Conservation (phyloP, 2,797 vertebrate species). For the Brachymystax lenok region DNA sequence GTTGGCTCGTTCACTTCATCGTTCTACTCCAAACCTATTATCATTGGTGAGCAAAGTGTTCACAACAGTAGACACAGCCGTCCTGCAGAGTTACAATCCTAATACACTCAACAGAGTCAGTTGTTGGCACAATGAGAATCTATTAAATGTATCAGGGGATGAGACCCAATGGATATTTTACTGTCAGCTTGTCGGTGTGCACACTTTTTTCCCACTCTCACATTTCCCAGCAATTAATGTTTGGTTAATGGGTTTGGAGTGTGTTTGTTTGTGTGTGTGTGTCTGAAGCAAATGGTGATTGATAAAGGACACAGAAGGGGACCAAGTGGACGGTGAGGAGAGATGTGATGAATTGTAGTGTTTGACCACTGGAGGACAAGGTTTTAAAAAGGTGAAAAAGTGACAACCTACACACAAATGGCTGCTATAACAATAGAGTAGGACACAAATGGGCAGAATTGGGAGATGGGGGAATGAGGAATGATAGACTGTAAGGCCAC, state of each 20-base stretch:
- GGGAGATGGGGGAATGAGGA: background rate
- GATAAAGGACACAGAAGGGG: background rate
- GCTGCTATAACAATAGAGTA: no score
- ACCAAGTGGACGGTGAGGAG: background rate
- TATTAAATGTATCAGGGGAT: no score
- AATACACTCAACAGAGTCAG: no score
- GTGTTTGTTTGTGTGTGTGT: background rate
- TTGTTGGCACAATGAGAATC: no score
- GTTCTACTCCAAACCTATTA: no score
- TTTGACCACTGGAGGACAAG: background rate
- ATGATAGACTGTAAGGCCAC: background rate
- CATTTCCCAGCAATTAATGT: background rate
- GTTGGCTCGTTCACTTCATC: no score
- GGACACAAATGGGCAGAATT: background rate
- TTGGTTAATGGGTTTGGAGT: background rate
- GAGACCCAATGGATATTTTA: no score
- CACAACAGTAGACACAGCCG: no score
- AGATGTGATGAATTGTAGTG: background rate
- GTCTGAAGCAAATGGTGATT: background rate
- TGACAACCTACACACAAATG: no score
- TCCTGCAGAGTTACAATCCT: no score
- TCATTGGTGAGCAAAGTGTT: no score
- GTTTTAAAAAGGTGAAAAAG: background rate
- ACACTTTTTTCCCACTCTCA: background rate
- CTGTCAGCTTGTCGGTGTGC: no score